A percentile compares a stretch with the other conserved stretches of the same genome.
These are phyloP conservation scores for Scaptomyza reducta DNA, from an alignment of 2,888 invertebrate species.

Conservation along the genomic window DNA sequence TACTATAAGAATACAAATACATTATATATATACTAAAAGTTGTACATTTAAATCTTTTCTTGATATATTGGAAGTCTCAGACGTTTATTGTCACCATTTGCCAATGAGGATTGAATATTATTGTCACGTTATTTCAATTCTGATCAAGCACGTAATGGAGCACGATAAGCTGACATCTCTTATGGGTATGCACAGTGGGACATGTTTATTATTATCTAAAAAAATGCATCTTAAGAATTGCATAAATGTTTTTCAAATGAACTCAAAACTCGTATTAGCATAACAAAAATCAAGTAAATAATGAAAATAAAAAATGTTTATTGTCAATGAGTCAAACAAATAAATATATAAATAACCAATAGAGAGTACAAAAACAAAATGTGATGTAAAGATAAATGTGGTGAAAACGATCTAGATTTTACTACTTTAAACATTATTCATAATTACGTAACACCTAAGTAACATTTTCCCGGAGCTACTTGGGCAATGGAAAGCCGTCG, in stretches of 20 bases:
- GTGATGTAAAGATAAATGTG: slow-evolving; percentile 3
- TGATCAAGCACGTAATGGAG: slow-evolving; percentile 26
- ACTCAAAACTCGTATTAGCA: slow-evolving; percentile 17
- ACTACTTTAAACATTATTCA: not conserved
- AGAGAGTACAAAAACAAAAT: slow-evolving; percentile 80
- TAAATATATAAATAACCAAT: slow-evolving; percentile 7
- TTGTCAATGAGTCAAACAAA: slow-evolving; percentile 31
- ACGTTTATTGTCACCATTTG: slow-evolving; percentile 45
- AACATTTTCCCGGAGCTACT: slow-evolving; percentile 17
- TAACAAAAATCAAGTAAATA: slow-evolving; percentile 29
- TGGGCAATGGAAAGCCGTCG: slow-evolving; percentile 66
- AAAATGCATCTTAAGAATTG: slow-evolving; percentile 1
- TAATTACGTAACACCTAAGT: too few relatives aligned
- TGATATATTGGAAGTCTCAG: slow-evolving; percentile 7
- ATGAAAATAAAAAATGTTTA: slow-evolving; percentile 33
- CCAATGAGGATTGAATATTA: slow-evolving; percentile 13
- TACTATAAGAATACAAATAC: too few relatives aligned
- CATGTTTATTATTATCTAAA: slow-evolving; percentile 7
- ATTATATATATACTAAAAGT: too few relatives aligned
- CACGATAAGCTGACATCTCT: slow-evolving; percentile 14
- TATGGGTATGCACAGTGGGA: slow-evolving; percentile 24
- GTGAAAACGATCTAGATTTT: not conserved
- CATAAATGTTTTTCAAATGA: not conserved
- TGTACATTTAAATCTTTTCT: not conserved
- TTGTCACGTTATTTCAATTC: slow-evolving; percentile 14